Base-by-base conservation (phyloP, 2,888 invertebrate genomes). In the Lysandra coridon region DNA sequence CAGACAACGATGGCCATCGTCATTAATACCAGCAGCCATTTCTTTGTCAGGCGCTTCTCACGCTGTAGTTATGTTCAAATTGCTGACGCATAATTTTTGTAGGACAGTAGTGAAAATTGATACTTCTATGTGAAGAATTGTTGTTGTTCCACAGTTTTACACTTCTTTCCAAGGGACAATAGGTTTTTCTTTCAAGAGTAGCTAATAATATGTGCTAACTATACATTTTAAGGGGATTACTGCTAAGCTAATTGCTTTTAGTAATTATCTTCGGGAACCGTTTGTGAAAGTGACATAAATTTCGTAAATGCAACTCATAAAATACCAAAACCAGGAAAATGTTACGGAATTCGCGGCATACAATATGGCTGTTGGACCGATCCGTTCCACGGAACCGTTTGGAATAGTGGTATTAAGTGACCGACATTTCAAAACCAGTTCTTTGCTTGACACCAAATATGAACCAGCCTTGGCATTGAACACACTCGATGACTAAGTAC, bases 401-500 rank as follows among this genome's bases (percentile, higher is more conserved):
- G 80, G 78, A 77, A 79, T 79, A 80, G 80, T 78, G 78, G 73
- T 80, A 80, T 80, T 80, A 78, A 80, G 78, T 86, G 90, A 89
- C 89, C 90, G 88, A 90, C 87, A 81, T 83, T 80, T 84, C 85
- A 80, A 82, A 81, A 91, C 92, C 89, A 86, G 92, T 92, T 92
- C 82, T 84, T 83, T 84, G 74, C 85, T 83, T 81, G 81, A 85
- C 83, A 86, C 87, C 86, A 86, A 89, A 89, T 86, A 85, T 82
- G 85, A 81, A 82, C 82, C 87, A 89, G 88, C 93, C 93, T 93
- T 93, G 93, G 92, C 93, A 93, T 91, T 93, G 94, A 86, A 87
- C 87, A 85, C 87, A 86, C 44, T 40, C 86, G 86, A 85, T 91
- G 92, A 91, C 88, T 90, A 90, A 92, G 86, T 82, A 85, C 81